These are phyloP conservation scores for Stenchaetothrips biformis DNA, from an alignment of 2,888 invertebrate genomes.

Conservation along the genomic window DNA sequence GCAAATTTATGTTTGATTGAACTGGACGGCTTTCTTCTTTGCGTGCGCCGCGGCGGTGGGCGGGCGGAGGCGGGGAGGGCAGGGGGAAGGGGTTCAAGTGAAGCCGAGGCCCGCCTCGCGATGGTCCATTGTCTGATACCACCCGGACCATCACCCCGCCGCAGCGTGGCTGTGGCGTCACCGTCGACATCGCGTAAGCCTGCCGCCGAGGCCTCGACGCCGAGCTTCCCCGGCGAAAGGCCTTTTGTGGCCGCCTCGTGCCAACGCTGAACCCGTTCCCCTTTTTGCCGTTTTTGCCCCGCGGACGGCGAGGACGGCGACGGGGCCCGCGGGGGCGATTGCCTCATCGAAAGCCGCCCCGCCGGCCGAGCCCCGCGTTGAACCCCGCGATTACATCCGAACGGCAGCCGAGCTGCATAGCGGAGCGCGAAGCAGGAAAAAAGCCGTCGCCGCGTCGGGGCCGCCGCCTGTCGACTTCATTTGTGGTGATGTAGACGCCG, in stretches of 20 bases:
- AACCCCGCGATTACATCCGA: too few species aligned
- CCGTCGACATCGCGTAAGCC: not conserved
- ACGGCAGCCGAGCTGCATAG: too few species aligned
- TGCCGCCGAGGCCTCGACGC: too few species aligned
- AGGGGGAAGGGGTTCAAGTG: not conserved
- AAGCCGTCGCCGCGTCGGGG: too few species aligned
- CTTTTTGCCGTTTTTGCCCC: too few species aligned
- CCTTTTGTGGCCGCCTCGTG: not conserved
- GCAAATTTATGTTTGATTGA: not conserved
- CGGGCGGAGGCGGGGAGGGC: not conserved
- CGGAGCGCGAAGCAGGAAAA: too few species aligned
- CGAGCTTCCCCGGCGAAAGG: not conserved
- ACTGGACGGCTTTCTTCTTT: not conserved
- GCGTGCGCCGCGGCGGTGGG: not conserved
- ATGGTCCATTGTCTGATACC: slow-evolving; percentile 12
- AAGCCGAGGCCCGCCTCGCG: not conserved
- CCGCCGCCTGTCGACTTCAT: too few species aligned
- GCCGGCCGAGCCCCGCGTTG: too few species aligned
- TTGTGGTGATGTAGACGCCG: too few species aligned
- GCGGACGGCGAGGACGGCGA: too few species aligned
- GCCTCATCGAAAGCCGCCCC: not conserved
- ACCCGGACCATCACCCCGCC: not conserved
- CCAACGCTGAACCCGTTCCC: not conserved
- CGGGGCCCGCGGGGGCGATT: not conserved
- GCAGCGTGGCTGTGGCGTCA: not conserved